phyloP scores from a whole-genome alignment of 2,888 invertebrate species.

The Lumbricus terrestris region DNA sequence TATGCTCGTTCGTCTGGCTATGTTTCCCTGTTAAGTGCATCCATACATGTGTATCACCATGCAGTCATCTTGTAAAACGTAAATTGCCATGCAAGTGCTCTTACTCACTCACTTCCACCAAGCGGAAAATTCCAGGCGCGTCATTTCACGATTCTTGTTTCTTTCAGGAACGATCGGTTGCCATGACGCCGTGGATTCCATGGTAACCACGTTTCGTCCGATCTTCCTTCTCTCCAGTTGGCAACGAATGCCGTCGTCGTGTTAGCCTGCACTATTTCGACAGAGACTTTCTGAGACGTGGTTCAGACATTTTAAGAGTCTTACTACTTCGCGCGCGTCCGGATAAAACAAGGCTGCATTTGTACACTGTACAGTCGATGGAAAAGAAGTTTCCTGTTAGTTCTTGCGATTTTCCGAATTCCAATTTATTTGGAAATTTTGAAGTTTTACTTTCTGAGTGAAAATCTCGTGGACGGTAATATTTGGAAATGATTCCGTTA shows the following conservation, averaged over 20 bases:
- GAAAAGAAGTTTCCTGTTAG: neutral
- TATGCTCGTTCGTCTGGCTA: neutral
- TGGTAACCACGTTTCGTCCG: neutral
- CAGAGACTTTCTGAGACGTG: neutral
- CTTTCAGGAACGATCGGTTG: neutral
- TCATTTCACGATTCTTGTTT: neutral
- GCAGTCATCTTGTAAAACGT: neutral
- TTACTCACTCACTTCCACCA: conserved; percentile 3
- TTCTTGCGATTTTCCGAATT: neutral
- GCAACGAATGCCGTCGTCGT: neutral
- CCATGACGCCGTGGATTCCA: neutral
- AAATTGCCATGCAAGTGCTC: neutral
- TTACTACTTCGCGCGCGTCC: neutral
- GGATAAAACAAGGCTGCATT: neutral
- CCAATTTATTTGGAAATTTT: neutral
- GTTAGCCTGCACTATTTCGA: neutral
- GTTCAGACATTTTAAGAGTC: too few relatives aligned
- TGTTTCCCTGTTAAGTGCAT: neutral
- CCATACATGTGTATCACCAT: neutral
- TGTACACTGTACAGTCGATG: too few relatives aligned
- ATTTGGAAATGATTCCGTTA: too few relatives aligned
- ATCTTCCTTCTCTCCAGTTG: neutral
- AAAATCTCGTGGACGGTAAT: too few relatives aligned
- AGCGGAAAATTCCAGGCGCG: neutral
- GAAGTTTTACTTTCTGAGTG: too few relatives aligned